phyloP scores from a whole-genome alignment of 2,113 vertebrate species.

The Triplophysa rosa region DNA sequence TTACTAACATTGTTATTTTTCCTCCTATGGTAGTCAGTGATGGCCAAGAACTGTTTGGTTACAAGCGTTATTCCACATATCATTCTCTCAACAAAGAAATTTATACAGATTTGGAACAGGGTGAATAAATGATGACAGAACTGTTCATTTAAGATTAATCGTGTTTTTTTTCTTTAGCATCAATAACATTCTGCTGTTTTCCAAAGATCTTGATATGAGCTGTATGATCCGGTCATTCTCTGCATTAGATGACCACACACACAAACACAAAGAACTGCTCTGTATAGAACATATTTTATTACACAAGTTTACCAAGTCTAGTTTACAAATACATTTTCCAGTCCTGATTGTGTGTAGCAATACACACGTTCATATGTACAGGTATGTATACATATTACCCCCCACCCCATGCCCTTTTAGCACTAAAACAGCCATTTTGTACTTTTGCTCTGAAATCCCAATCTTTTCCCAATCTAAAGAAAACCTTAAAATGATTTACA shows the following conservation, averaged over 20 bases:
- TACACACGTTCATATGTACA: conserved; percentile 76
- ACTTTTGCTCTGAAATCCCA: conserved; percentile 36
- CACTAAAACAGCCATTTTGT: conserved; percentile 57
- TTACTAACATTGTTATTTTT: too few relatives aligned
- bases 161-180: not conserved
- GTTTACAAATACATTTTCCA: conserved; percentile 80
- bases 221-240: not conserved
- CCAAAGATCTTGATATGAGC: not conserved
- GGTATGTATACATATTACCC: conserved; percentile 69
- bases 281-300: conserved; percentile 81
- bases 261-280: conserved; percentile 38
- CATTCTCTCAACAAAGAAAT: too few relatives aligned
- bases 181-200: not conserved
- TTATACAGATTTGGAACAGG: too few relatives aligned
- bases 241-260: not conserved
- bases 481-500: conserved; percentile 69
- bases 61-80: too few relatives aligned
- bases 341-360: conserved; percentile 73
- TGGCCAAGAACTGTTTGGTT: too few relatives aligned
- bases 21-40: too few relatives aligned
- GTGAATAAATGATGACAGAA: too few relatives aligned
- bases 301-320: conserved; percentile 78
- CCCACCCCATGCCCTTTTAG: conserved; percentile 63
- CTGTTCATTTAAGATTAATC: too few relatives aligned
- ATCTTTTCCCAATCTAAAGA: conserved; percentile 61